Evolutionary conservation across 1,140 invertebrate species (phyloP), one percentile per base, ranked within the genome.

Genomic region (Mycetomoellerius zeteki): DNA sequence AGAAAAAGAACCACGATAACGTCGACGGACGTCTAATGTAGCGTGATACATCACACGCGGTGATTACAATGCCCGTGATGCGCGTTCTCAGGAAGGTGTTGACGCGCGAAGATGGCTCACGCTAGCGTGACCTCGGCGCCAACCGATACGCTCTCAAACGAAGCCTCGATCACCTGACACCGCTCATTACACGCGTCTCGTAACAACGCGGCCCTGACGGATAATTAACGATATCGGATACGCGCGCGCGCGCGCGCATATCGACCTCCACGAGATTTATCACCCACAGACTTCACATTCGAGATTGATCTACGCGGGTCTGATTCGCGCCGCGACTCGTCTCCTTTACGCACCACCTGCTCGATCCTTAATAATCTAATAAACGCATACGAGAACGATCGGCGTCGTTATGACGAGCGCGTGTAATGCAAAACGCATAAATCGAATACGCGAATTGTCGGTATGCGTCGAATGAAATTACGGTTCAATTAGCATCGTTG

Each of bases 111-210:
- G 80, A 84, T 56, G 86, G 76, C 78, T 87, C 89, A 76, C 62
- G 78, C 64, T 60, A 73, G 62, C 69, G 69, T 84, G 87, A 91
- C 87, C 89, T 72, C 82, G 65, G 58, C 71, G 52, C 86, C 75
- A 82, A 75, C 77, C 90, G 90, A 91, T 91, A 89, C 90, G 73
- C 85, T 91, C 85, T 91, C 85, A 76, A 91, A 87, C 88, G 90
- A 69, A 91, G 88, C 86, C 62, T 77, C 87, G 91, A 92, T 91
- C 89, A 92, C 75, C 91, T 75, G 91, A 92, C 90, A 92, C 90
- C 88, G 86, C 87, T 86, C 90, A 73, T 92, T 92, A 91, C 88
- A 84, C 90, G 85, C 73, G 78, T 76, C 78, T 54, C 50, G 65
- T 73, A 71, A 86, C 77, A 90, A 75, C 87, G 81, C 54, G 52